phyloP scores from a whole-genome alignment of 1,140 invertebrate species.

The Sogatella furcifera region DNA sequence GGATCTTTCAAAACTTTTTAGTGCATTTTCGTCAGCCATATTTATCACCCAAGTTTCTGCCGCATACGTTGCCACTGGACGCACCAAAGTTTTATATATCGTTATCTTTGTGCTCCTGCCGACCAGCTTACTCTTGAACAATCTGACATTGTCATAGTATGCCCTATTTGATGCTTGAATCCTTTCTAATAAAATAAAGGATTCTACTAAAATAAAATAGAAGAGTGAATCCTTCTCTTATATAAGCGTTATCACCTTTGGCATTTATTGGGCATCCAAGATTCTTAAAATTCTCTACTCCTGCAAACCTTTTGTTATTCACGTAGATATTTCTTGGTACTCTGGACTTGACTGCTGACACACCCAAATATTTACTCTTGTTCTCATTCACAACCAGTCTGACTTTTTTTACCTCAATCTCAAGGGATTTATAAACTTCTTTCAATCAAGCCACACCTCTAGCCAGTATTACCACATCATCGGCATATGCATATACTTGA shows the following conservation, averaged over 20 bases:
- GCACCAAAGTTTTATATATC: neutral
- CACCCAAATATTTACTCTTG: too few species aligned
- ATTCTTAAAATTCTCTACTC: too few species aligned
- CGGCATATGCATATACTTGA: neutral
- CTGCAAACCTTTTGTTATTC: neutral
- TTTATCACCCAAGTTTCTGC: too few species aligned
- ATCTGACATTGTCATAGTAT: neutral
- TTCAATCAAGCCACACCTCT: neutral
- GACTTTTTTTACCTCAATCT: neutral
- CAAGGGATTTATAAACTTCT: neutral
- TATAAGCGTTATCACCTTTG: too few species aligned
- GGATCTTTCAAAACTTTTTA: too few species aligned
- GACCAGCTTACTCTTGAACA: neutral
- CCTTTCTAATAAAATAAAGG: neutral
- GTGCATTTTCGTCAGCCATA: too few species aligned
- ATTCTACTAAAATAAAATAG: neutral
- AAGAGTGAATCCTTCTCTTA: neutral
- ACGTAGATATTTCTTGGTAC: neutral
- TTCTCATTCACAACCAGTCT: too few species aligned
- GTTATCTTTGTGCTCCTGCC: neutral
- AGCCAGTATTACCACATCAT: neutral
- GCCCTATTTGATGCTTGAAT: neutral
- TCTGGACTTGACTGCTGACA: neutral
- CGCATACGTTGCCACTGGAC: neutral
- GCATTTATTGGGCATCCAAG: too few species aligned